Conservation (phyloP, 2,113 vertebrate species). For the Bungarus multicinctus region DNA sequence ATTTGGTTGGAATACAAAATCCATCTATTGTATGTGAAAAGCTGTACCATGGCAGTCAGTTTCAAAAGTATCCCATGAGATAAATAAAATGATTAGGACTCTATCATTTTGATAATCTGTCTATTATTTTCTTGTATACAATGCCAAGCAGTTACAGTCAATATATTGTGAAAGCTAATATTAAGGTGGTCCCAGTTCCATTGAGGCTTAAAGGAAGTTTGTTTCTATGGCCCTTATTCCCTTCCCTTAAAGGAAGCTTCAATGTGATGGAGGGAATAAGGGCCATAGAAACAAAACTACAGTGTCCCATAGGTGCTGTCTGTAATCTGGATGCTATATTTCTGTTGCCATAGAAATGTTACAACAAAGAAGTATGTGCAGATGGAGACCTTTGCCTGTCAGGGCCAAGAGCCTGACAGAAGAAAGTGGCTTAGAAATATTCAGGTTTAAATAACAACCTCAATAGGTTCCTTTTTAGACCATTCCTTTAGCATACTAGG, state of each 20-base stretch:
- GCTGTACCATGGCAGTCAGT: slow-evolving; percentile 14
- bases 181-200: not conserved
- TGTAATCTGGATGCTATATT: not conserved
- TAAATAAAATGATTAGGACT: slow-evolving; percentile 12
- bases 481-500: not conserved
- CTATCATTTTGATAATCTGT: not conserved
- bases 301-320: not conserved
- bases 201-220: not conserved
- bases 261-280: not conserved
- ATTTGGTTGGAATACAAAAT: slow-evolving; percentile 28
- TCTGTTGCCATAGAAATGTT: not conserved
- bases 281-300: not conserved
- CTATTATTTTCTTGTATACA: not conserved
- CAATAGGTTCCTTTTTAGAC: not conserved
- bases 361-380: not conserved
- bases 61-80: slow-evolving; percentile 21
- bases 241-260: not conserved
- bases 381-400: not conserved
- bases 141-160: not conserved
- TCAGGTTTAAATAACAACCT: not conserved
- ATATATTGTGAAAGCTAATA: not conserved
- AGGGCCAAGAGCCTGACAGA: not conserved
- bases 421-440: not conserved
- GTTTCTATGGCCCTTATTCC: no score
- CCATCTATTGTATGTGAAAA: not conserved